Evolutionary conservation across 35 echinoderm and acorn worm species (phyloP).

Genomic region (Anneissia japonica): DNA sequence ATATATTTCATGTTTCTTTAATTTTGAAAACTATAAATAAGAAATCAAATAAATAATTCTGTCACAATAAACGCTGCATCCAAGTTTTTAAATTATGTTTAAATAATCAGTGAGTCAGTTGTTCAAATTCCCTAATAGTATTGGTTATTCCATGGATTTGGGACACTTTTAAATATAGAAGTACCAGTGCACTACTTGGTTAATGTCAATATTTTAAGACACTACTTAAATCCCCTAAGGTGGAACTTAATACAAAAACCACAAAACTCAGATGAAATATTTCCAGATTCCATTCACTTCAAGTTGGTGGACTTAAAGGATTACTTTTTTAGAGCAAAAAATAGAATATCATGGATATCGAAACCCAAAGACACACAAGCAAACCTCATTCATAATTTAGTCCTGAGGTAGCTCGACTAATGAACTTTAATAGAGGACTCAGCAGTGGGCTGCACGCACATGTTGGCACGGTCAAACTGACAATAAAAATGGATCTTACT

Average conservation of each 20-base stretch:
- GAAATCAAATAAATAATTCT: too few species aligned
- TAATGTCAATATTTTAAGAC: background rate
- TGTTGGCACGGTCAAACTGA: background rate
- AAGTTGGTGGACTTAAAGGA: background rate
- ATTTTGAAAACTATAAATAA: too few species aligned
- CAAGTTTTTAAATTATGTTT: too few species aligned
- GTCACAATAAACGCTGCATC: too few species aligned
- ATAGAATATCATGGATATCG: background rate
- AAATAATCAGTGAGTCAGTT: too few species aligned
- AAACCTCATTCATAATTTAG: background rate
- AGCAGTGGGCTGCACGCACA: background rate
- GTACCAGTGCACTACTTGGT: too few species aligned
- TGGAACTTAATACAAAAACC: background rate
- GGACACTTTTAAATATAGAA: too few species aligned
- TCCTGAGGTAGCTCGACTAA: background rate
- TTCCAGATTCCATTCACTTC: background rate
- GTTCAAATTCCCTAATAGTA: too few species aligned
- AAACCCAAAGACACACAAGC: background rate
- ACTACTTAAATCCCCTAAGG: background rate
- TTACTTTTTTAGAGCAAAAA: background rate
- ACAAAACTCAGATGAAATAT: background rate
- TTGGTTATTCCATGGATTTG: too few species aligned
- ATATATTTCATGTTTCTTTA: too few species aligned
- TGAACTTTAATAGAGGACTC: background rate
- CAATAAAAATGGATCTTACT: too few species aligned